These are phyloP conservation scores for Pygathrix nemaeus DNA, from an alignment of 2,113 vertebrate genomes.

Conservation along the genomic window DNA sequence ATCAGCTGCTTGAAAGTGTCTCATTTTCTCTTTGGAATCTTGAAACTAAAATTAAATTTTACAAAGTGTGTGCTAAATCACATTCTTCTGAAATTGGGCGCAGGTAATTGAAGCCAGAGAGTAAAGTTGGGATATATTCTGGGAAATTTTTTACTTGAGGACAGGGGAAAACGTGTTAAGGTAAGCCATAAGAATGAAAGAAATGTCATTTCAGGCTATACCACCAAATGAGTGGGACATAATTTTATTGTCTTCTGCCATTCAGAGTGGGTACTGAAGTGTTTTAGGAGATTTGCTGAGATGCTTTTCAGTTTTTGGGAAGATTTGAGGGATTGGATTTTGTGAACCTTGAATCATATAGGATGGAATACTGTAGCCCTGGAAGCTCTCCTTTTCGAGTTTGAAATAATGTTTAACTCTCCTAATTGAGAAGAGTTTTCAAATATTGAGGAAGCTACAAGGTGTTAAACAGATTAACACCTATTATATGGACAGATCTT, in stretches of 20 bases:
- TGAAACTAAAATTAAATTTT: slow-evolving; percentile 13
- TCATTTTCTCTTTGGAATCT: neutral
- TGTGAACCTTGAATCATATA: neutral
- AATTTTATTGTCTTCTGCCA: neutral
- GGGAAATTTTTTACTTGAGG: neutral
- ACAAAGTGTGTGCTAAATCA: neutral
- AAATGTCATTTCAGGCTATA: neutral
- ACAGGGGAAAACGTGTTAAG: neutral
- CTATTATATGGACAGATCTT: slow-evolving; percentile 46
- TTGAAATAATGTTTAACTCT: slow-evolving; percentile 9
- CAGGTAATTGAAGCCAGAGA: neutral
- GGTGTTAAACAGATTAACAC: slow-evolving; percentile 62
- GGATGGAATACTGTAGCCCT: too few species aligned
- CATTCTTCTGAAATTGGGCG: neutral
- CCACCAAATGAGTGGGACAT: neutral
- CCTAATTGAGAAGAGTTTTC: slow-evolving; percentile 34
- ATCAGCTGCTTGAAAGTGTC: neutral
- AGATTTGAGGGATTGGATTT: neutral
- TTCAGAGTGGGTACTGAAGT: neutral
- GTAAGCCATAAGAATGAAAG: neutral
- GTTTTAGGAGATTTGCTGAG: neutral
- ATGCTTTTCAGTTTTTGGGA: neutral
- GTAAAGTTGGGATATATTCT: neutral
- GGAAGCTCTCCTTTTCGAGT: neutral
- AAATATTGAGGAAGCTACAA: slow-evolving; percentile 62